Base-by-base conservation (phyloP, 2,113 vertebrate species). In the Hyperopisus bebe region DNA sequence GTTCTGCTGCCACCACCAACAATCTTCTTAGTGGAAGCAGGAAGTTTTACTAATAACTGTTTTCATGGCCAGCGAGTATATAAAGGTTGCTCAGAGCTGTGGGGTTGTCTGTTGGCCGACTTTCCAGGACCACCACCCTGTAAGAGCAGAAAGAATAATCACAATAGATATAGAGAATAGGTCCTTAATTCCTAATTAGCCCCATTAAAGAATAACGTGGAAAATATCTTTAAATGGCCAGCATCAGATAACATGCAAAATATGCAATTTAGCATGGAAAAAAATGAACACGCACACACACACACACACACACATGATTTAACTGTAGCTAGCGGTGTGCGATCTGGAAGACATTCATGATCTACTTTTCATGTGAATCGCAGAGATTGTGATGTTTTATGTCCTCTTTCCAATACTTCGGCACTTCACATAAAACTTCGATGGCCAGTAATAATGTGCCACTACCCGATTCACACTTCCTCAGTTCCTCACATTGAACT, bases 101-200 rank as follows among this genome's bases (percentile, higher is more conserved):
- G 1, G 97, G 98, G 92, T 99, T 97, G 86, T 98, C 98, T 0
- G 98, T 99, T 17, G 98, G 98, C 46, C 98, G 94, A 91, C 98
- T 99, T 93, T 99, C 98, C 92, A 99, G 91, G 91, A 99, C 98
- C 6, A 99, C 98, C 93, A 99, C 98, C 92, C 98, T 99, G 95
- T 46, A 17, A 39, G 19, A 6, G 89, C 10, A 70, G 48, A 21
- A 90, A 89, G 27, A 21, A 91, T 89, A 0, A 58, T 58, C 21
- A 55, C 89, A 77, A 87, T 3, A 42, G 3, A 80, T 42, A 31
- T 13, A 35, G 47, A 47, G 24, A 86, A 55, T 21, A 8, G 35
- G n/a, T 17, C 82, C 42, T 84, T 46, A 84, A 47, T 44, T 44
- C 3, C 2, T 17, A 86, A 48, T 51, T 35, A 27, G 2, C 48